Evolutionary conservation across 1,140 invertebrate genomes (phyloP), one percentile per base, ranked within the genome.

Genomic region (Aporrectodea caliginosa): DNA sequence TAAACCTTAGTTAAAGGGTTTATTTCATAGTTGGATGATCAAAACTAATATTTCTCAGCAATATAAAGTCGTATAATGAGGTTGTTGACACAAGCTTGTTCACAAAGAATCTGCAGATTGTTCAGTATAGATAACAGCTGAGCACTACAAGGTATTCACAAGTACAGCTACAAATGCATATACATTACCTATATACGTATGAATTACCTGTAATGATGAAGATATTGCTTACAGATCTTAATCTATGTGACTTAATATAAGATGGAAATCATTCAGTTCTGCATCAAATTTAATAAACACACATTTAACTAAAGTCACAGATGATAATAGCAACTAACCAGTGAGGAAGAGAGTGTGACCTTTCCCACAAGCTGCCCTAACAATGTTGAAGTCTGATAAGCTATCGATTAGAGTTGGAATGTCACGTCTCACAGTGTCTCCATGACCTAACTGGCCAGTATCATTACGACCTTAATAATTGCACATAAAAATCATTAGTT

Each of bases 271-370:
- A 22, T 14, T 30, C 14, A 14, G 12, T 27, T 6, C 22, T 78
- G 30, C 27, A 14, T 34, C 29, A 35, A 78, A 32, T 33, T n/a
- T 2, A 78, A 27, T 2, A 72, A 78, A 75, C 69, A 77, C 72
- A 31, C 2, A 78, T 78, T 14, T 22, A 76, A 78, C 71, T 31
- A 16, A 77, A 35, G 30, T 32, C 12, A 22, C 14, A 2, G 22
- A 68, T 58, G 70, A 16, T 6, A 80, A 80, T 22, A n/a, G 73
- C 14, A 33, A 34, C 77, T 82, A 89, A 91, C 92, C 93, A 82
- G 95, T 95, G 0, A 97, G 90, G 84, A 97, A 94, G 0, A 97
- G 88, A 0, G 94, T 94, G 85, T 98, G 96, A 84, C 93, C 92
- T 33, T 93, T 92, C 34, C 95, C 95, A 83, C 92, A 93, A n/a